phyloP scores from a whole-genome alignment of 2,888 invertebrate genomes.

The Tetragonula carbonaria region DNA sequence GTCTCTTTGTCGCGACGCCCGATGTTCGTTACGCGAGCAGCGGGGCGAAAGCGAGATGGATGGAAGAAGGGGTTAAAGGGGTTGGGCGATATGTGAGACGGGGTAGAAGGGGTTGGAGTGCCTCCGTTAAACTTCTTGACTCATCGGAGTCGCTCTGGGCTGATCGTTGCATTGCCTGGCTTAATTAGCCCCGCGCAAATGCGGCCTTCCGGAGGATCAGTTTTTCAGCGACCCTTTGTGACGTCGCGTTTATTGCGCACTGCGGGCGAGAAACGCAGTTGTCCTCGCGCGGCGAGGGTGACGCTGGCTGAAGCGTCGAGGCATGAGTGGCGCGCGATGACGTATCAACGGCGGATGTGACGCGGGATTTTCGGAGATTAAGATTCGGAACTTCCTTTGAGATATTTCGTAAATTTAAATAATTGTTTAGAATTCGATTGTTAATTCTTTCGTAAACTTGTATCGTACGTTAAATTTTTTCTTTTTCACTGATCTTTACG shows the following conservation, averaged over 20 bases:
- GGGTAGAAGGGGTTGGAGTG: constrained; percentile 24
- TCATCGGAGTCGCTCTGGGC: constrained; percentile 32
- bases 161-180: constrained; percentile 47
- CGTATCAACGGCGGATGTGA: background rate
- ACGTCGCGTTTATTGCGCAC: background rate
- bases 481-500: no score
- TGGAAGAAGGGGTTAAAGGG: background rate
- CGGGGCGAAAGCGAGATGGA: constrained; percentile 2
- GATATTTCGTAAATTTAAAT: no score
- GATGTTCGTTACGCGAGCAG: constrained; percentile 29
- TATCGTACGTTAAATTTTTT: no score
- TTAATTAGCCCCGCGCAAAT: constrained; percentile 45
- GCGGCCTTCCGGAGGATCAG: constrained; percentile 29
- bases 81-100: background rate
- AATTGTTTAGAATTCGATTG: no score
- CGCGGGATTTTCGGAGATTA: background rate
- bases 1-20: constrained; percentile 40
- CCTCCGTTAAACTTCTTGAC: constrained; percentile 54
- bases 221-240: constrained; percentile 29
- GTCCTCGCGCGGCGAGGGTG: background rate
- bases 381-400: no score
- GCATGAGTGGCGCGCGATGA: background rate
- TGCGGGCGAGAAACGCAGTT: background rate
- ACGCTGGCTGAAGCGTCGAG: no score
- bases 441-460: no score